phyloP scores from a whole-genome alignment of 2,797 vertebrate genomes.

The Pseudocheirus occidentalis region DNA sequence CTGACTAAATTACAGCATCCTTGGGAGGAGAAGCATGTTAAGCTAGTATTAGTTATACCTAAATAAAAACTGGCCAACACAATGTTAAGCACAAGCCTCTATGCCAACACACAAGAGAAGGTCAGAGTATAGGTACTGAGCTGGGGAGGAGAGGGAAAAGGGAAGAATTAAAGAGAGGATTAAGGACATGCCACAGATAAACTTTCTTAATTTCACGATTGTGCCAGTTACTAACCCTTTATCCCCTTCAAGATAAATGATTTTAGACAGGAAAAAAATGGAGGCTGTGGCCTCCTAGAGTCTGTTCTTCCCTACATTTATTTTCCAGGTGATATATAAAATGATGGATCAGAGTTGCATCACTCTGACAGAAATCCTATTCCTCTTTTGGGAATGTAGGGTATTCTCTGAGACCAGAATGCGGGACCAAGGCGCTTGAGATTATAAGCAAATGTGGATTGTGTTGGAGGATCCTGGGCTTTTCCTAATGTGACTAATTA shows the following conservation, averaged over 20 bases:
- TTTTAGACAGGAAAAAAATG: not conserved
- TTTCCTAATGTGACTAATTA: not conserved
- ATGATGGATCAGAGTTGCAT: not conserved
- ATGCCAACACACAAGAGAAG: not conserved
- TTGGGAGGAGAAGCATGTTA: not conserved
- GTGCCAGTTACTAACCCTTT: not conserved
- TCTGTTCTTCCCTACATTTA: not conserved
- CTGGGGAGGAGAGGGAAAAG: not conserved
- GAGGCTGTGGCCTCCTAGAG: not conserved
- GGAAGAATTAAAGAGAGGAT: not conserved
- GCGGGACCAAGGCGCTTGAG: not conserved
- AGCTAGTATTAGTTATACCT: not conserved
- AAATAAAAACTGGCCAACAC: not conserved
- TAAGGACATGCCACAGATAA: not conserved
- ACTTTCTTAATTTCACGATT: not conserved
- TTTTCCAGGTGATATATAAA: not conserved
- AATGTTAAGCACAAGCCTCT: not conserved
- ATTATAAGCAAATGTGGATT: not conserved
- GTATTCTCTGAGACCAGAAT: not conserved
- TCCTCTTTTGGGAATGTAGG: not conserved
- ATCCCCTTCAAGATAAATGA: not conserved
- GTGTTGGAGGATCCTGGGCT: not conserved
- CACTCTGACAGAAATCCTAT: not conserved
- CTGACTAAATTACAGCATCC: not conserved
- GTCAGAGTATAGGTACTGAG: not conserved